Conservation (phyloP, 2,888 invertebrate species). For the Morpho deidamia region DNA sequence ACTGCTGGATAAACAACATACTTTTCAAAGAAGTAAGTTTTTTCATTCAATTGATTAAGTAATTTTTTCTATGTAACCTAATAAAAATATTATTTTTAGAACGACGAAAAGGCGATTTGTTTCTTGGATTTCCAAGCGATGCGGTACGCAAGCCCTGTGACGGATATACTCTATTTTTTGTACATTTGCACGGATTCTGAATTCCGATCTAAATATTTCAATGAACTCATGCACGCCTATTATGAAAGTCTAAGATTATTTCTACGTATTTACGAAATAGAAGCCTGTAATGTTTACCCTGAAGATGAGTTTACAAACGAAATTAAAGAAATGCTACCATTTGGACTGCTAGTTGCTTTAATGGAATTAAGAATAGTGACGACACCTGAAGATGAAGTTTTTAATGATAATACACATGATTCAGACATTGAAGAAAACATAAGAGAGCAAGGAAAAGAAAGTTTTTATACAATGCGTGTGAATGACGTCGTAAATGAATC, state of each 20-base stretch:
- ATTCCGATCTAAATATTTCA: slow-evolving; percentile 49
- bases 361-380: slow-evolving; percentile 48
- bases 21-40: slow-evolving; percentile 45
- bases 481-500: slow-evolving; percentile 57
- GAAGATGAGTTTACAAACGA: slow-evolving; percentile 44
- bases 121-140: slow-evolving; percentile 64
- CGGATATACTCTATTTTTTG: slow-evolving; percentile 54
- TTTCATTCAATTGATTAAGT: not conserved
- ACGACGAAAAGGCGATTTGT: slow-evolving; percentile 40
- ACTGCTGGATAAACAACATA: slow-evolving; percentile 62
- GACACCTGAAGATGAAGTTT: slow-evolving; percentile 11
- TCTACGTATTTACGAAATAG: slow-evolving; percentile 41
- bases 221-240: slow-evolving; percentile 42
- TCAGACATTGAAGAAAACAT: slow-evolving; percentile 22
- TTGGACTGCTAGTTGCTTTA: slow-evolving; percentile 52
- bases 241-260: slow-evolving; percentile 45
- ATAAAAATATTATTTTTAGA: slow-evolving; percentile 37
- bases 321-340: slow-evolving; percentile 41
- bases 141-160: slow-evolving; percentile 55
- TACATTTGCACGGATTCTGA: slow-evolving; percentile 53
- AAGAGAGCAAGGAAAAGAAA: slow-evolving; percentile 17
- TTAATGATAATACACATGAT: too few relatives aligned
- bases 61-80: not conserved
- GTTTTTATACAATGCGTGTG: slow-evolving; percentile 40
- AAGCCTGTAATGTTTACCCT: slow-evolving; percentile 41